Percentiles rank a stretch among this genome's conserved stretches.
Conservation (phyloP, 2,113 vertebrate genomes). For the Pan troglodytes region NHGRI_mPanTro3-v2.1_pri NC_072401.2:150742001-150742500, state of each 20-base stretch:
- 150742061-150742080: background rate
- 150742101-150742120: background rate
- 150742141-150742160: background rate
- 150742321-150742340: background rate
- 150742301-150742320: background rate
- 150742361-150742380: background rate
- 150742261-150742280: background rate
- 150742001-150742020: background rate
- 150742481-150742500: background rate
- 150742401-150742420: background rate
- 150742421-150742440: background rate
- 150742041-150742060: background rate
- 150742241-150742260: background rate
- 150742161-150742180: background rate
- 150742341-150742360: background rate
- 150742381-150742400: background rate
- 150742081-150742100: background rate
- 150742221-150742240: background rate
- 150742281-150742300: background rate
- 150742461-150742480: background rate
- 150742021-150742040: background rate
- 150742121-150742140: background rate
- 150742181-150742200: background rate
- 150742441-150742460: background rate
- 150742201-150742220: background rate